These are phyloP conservation scores for Cephus spinipes DNA, from an alignment of 2,888 invertebrate genomes.

Conservation along the genomic window DNA sequence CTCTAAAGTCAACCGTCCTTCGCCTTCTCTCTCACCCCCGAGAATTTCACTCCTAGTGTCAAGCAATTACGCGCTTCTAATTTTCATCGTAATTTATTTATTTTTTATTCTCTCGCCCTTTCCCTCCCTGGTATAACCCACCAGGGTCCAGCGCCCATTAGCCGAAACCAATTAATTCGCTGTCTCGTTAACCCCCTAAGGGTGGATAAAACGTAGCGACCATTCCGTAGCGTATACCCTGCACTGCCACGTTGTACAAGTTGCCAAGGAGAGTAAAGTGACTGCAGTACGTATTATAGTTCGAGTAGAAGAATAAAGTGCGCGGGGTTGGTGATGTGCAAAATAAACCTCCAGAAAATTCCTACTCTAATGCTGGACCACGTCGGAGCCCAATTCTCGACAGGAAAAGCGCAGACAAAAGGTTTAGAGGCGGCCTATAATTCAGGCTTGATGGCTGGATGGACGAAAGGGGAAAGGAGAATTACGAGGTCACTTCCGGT, in stretches of 20 bases:
- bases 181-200: slow-evolving; percentile 15
- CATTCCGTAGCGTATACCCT: neutral
- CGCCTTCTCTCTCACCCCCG: neutral
- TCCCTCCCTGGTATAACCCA: slow-evolving; percentile 10
- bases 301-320: neutral
- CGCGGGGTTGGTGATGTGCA: neutral
- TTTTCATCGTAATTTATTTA: slow-evolving; percentile 27
- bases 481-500: slow-evolving; percentile 67
- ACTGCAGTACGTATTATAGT: neutral
- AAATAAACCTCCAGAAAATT: neutral
- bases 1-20: neutral
- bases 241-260: neutral
- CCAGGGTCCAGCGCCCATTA: slow-evolving; percentile 12
- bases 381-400: slow-evolving; percentile 48
- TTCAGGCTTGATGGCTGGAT: slow-evolving; percentile 62
- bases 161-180: slow-evolving; percentile 19
- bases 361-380: neutral
- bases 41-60: neutral
- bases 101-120: slow-evolving; percentile 39
- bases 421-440: slow-evolving; percentile 63
- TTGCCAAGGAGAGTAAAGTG: neutral
- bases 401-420: slow-evolving; percentile 65
- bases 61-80: slow-evolving; percentile 29
- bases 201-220: neutral
- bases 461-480: slow-evolving; percentile 57